Evolutionary conservation across 2,797 vertebrate genomes (phyloP).

Genomic region (Ibycter americanus): DNA sequence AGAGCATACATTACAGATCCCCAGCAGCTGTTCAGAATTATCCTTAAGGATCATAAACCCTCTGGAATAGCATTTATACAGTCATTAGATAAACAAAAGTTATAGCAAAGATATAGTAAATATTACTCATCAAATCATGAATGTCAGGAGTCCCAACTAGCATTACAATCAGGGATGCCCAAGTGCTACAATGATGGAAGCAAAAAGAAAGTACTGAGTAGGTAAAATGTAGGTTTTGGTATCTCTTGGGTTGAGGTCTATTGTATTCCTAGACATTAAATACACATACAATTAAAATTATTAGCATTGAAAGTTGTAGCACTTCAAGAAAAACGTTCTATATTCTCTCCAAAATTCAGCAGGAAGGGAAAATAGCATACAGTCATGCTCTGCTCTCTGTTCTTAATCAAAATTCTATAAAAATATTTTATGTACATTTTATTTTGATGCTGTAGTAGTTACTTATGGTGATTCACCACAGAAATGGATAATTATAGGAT

Average conservation of each 20-base stretch:
- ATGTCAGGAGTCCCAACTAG: background rate
- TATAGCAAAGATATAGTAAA: background rate
- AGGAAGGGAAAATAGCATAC: background rate
- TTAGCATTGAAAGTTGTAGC: background rate
- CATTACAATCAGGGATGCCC: background rate
- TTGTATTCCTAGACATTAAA: background rate
- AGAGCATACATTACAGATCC: background rate
- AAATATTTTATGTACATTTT: background rate
- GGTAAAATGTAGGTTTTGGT: background rate
- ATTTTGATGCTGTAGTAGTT: background rate
- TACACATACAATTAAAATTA: too few species aligned
- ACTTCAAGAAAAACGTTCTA: background rate
- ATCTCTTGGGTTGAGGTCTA: background rate
- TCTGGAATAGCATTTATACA: background rate
- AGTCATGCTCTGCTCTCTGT: background rate
- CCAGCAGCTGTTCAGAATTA: background rate
- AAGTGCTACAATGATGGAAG: background rate
- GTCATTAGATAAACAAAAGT: background rate
- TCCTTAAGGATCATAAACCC: background rate
- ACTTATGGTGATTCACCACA: background rate
- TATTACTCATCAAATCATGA: background rate
- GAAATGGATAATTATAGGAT: background rate
- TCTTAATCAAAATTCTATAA: constrained; percentile 1
- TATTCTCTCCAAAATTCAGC: background rate
- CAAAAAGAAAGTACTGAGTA: background rate